Evolutionary conservation across 2,888 invertebrate genomes (phyloP), one percentile per base, ranked within the genome.

Genomic region (Cetonia aurata): DNA sequence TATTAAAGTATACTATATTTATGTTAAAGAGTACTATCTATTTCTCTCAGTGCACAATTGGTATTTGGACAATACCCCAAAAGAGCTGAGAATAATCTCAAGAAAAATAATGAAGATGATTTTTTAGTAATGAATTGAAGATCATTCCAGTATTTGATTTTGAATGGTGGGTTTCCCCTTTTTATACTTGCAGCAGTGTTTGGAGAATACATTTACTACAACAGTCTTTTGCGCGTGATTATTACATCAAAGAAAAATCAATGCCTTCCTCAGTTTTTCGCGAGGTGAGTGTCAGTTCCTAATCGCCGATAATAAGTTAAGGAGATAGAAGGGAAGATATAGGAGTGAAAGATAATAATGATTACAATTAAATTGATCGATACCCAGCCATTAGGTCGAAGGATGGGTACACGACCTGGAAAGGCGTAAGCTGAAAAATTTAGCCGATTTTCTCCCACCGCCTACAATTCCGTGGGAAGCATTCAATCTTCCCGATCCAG

Each of bases 291-390:
- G 25, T 10, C 25, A 25, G 13, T 31, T 1, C 9, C 41, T 33
- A 55, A 33, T 41, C 10, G 13, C 62, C 3, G 50, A 33, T 48
- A 62, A 62, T 48, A 37, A 48, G 48, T 48, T 62, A 50, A 48
- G 50, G 33, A 62, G 48, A 62, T 50, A 48, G 48, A 10, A 37
- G 37, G 10, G 6, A 37, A 10, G 10, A 8, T 1, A 33, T 33
- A 10, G 37, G 33, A 15, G 48, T 15, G 62, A 62, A 60, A 25
- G 62, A 62, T 62, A 62, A 62, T 62, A 62, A 62, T 62, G 62
- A 62, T 62, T 50, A 62, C 48, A 50, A 62, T 62, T 62, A 62
- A 48, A 62, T 50, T 62, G 62, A 62, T 62, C 50, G 50, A 62
- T 62, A 62, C 12, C 13, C 10, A 3, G 37, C 62, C 15, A 50